A percentile compares a stretch with the other conserved stretches of the same genome.
phyloP scores from a whole-genome alignment of 2,797 vertebrate species.

The Ambastaia sidthimunki region DNA sequence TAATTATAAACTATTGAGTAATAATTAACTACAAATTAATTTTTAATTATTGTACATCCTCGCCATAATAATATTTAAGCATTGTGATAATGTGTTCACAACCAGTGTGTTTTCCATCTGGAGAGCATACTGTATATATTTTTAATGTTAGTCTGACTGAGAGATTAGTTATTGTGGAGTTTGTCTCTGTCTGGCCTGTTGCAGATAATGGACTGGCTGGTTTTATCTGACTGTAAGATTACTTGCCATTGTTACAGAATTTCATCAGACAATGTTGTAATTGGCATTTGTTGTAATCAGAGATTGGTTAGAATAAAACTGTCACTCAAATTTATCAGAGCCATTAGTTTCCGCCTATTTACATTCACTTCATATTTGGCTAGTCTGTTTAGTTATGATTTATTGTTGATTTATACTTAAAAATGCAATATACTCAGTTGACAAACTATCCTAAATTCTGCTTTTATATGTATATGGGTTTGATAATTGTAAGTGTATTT shows the following conservation, averaged over 20 bases:
- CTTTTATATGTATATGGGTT: not conserved
- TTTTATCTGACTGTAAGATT: slow-evolving; percentile 41
- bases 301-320: slow-evolving; percentile 33
- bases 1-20: too few species aligned
- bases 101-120: not conserved
- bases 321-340: slow-evolving; percentile 45
- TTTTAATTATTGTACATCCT: not conserved
- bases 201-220: slow-evolving; percentile 40
- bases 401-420: slow-evolving; percentile 14
- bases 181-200: slow-evolving; percentile 9
- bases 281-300: slow-evolving; percentile 44
- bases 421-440: not conserved
- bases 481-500: not conserved
- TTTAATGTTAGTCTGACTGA: not conserved
- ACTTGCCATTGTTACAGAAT: slow-evolving; percentile 41
- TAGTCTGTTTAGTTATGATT: not conserved
- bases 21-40: too few species aligned
- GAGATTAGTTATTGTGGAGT: not conserved
- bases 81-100: too few species aligned
- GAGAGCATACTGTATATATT: not conserved
- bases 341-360: slow-evolving; percentile 42
- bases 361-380: slow-evolving; percentile 13
- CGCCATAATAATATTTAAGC: not conserved
- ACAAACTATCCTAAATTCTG: not conserved
- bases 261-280: slow-evolving; percentile 41